Evolutionary conservation across 2,113 vertebrate genomes (phyloP).

Genomic region (Clarias macrocephalus): DNA sequence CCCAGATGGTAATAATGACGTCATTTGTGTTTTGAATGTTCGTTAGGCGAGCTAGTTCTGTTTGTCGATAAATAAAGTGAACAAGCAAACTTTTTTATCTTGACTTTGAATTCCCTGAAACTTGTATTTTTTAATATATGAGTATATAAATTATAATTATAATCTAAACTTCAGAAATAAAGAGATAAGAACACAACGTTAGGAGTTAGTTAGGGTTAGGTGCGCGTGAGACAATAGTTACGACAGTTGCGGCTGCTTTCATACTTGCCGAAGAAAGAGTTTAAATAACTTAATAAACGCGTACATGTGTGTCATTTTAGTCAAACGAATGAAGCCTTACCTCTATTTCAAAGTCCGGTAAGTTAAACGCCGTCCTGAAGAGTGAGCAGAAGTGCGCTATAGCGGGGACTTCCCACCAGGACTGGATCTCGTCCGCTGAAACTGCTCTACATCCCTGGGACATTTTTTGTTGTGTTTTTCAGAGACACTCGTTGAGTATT

Average conservation of each 20-base stretch:
- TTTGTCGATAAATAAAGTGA: not conserved
- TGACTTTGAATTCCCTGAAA: not conserved
- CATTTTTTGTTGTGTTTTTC: constrained; percentile 62
- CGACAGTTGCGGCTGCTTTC: not conserved
- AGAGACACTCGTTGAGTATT: constrained; percentile 9
- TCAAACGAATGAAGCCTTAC: constrained; percentile 66
- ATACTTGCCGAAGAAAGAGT: not conserved
- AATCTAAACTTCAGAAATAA: not conserved
- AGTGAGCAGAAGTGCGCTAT: constrained; percentile 97
- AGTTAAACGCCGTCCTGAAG: constrained; percentile 91
- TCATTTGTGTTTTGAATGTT: constrained; percentile 13
- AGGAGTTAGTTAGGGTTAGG: not conserved
- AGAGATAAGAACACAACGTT: not conserved
- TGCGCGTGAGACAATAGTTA: constrained; percentile 8
- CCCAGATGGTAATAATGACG: not conserved
- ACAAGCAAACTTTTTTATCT: not conserved
- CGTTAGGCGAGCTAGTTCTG: not conserved
- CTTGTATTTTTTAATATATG: too few relatives aligned
- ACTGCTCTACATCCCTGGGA: constrained; percentile 75
- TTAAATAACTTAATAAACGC: too few relatives aligned
- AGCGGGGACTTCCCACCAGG: constrained; percentile 96
- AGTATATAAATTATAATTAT: not conserved
- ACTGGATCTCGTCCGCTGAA: constrained; percentile 89
- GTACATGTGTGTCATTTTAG: not conserved
- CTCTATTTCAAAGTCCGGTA: constrained; percentile 97